Evolutionary conservation across 2,888 invertebrate species (phyloP), one percentile per base, ranked within the genome.

Genomic region (Lithophane socia): DNA sequence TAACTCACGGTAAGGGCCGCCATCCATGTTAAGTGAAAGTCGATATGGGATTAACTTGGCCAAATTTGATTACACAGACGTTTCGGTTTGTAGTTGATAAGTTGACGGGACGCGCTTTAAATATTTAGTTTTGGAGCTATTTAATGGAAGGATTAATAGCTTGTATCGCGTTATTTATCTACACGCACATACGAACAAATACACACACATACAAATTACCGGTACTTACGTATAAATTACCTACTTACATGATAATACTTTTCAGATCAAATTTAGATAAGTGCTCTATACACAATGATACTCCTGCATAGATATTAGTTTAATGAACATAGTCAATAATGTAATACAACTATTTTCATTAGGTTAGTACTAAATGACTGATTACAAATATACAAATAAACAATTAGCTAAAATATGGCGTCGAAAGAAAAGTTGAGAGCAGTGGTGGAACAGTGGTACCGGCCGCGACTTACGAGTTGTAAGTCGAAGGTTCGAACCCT

Each of bases 21-120:
- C 85, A 89, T 89, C 92, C 92, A 93, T 94, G 93, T 92, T 94
- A 92, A 95, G 95, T 93, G 95, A 95, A 96, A 96, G 94, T 95
- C 95, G 96, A 96, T 95, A 95, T 90, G 90, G 91, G 94, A 94
- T 95, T 94, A 94, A 90, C 91, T 91, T 87, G 87, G 89, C 86
- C 89, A 52, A 95, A 95, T 94, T 96, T 94, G 94, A 96, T 96
- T 96, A 95, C 92, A 88, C 91, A 89, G 86, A 92, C 92, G 91
- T 87, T 90, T 90, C 90, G 89, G 92, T 91, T 81, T 89, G 87
- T 92, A 92, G 90, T 90, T 92, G 87, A 89, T 87, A 84, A 88
- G 83, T 78, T 87, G 89, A 85, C 87, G 65, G 74, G 68, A 18
- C 70, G 29, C 44, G 70, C 71, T 75, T 86, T 79, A 66, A 80